These are phyloP conservation scores for Elymnias hypermnestra DNA, from an alignment of 1,140 invertebrate species.

Conservation along the genomic window DNA sequence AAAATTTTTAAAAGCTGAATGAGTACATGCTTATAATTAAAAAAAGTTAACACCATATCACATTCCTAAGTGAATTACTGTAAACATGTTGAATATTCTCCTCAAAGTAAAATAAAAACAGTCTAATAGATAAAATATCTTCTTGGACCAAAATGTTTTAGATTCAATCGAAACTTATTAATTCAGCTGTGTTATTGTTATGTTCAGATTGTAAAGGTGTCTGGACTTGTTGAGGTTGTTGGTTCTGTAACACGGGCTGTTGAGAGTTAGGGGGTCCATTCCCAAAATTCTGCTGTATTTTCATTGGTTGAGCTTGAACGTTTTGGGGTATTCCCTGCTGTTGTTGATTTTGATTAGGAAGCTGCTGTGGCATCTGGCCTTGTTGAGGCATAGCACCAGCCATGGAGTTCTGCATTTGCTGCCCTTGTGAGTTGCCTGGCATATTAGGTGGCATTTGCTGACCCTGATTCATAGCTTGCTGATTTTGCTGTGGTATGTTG, in stretches of 20 bases:
- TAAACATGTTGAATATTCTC: constrained; percentile 22
- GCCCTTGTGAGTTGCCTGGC: constrained; percentile 22
- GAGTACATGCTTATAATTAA: constrained; percentile 20
- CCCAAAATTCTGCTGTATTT: constrained; percentile 48
- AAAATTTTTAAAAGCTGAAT: constrained; percentile 18
- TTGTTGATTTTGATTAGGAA: constrained; percentile 15
- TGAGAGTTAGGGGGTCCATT: constrained; percentile 36
- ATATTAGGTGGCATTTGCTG: constrained; percentile 40
- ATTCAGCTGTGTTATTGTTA: constrained; percentile 80
- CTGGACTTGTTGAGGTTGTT: constrained; percentile 34
- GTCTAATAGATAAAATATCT: constrained; percentile 37
- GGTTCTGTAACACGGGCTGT: constrained; percentile 20
- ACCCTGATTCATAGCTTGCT: constrained; percentile 41
- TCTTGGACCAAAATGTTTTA: constrained; percentile 9
- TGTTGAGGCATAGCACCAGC: constrained; percentile 21
- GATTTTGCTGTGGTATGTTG: constrained; percentile 48
- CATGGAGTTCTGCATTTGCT: constrained; percentile 26
- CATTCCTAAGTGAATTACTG: constrained; percentile 24
- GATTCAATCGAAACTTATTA: constrained; percentile 84
- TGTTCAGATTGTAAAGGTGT: constrained; percentile 54
- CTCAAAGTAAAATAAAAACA: constrained; percentile 27
- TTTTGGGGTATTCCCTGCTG: constrained; percentile 31
- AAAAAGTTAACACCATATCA: constrained; percentile 27
- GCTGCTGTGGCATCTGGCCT: constrained; percentile 18
- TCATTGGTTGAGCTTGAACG: constrained; percentile 37